phyloP scores from a whole-genome alignment of 1,140 invertebrate genomes.

The Lanistes nyassanus region DNA sequence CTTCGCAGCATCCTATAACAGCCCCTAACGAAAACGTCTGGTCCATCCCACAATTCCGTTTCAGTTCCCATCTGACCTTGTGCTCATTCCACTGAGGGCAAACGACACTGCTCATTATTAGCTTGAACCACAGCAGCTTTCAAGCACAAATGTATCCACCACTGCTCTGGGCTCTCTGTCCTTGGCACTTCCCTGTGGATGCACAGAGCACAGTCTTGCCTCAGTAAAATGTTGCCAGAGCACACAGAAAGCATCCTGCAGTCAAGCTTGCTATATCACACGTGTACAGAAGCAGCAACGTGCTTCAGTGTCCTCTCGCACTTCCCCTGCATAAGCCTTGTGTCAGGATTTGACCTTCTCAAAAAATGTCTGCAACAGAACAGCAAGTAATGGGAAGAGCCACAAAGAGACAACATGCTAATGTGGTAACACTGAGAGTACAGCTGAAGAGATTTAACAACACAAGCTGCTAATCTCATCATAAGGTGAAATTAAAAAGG shows the following conservation, averaged over 20 bases:
- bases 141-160: no score
- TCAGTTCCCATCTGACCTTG: no score
- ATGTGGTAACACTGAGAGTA: not conserved
- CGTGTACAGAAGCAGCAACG: not conserved
- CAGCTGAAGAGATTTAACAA: not conserved
- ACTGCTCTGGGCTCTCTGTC: not conserved
- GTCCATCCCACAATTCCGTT: no score
- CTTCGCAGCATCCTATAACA: no score
- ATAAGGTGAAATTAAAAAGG: not conserved
- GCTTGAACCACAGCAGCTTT: no score
- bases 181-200: not conserved
- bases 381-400: constrained; percentile 9
- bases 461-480: not conserved
- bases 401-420: not conserved
- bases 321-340: not conserved
- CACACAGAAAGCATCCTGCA: not conserved
- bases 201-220: not conserved
- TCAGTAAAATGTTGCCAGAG: not conserved
- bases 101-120: no score
- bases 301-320: not conserved
- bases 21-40: no score
- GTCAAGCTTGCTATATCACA: not conserved
- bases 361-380: constrained; percentile 60
- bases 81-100: no score
- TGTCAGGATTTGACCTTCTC: constrained; percentile 62